A percentile compares a stretch with the other conserved stretches of the same genome.
These are phyloP conservation scores for Aphis craccivora DNA, from an alignment of 1,140 invertebrate species.

Conservation along the genomic window DNA sequence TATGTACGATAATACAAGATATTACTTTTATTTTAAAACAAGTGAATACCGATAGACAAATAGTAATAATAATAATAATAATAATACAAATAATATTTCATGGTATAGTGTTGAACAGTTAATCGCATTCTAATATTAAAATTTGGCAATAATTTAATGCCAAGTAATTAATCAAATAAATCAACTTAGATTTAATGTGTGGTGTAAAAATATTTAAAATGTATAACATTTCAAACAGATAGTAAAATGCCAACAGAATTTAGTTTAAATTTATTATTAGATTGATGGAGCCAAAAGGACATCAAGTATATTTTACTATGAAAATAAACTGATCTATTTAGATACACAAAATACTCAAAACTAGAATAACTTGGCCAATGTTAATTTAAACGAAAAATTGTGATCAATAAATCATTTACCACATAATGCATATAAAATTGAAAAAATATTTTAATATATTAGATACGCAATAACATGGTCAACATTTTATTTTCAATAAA, in stretches of 20 bases:
- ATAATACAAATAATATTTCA: neutral
- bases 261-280: neutral
- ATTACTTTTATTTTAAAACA: neutral
- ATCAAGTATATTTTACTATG: neutral
- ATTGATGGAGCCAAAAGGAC: neutral
- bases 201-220: neutral
- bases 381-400: neutral
- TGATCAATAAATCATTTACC: neutral
- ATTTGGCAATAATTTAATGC: neutral
- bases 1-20: neutral
- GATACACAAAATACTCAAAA: neutral
- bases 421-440: conserved; percentile 8
- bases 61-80: neutral
- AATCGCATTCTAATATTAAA: neutral
- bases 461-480: neutral
- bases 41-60: neutral
- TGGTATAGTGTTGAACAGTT: neutral
- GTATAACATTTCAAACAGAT: neutral
- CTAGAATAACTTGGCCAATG: neutral
- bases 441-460: conserved; percentile 9
- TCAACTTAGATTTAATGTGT: neutral
- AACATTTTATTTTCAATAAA: conserved; percentile 14
- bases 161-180: neutral
- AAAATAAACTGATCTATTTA: neutral
- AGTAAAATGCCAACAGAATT: neutral